Base-by-base conservation (phyloP, 1,140 invertebrate species). In the Dreissena rostriformis region DNA sequence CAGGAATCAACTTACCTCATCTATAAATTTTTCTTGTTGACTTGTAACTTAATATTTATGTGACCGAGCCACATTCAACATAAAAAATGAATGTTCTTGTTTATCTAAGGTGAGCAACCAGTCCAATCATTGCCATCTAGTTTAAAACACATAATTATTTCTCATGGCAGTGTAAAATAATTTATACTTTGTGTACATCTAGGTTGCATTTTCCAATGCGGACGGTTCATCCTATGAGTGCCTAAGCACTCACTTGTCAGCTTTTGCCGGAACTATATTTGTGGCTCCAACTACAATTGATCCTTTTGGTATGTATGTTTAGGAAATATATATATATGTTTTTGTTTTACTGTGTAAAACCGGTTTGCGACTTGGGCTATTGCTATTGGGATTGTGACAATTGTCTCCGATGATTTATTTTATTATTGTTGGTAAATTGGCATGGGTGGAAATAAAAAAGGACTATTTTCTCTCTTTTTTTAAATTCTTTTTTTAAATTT, bases 301-400 rank as follows among this genome's bases (percentile, higher is more conserved):
- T 52, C 88, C 87, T 24, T 71, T 91, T 39, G 65, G 51, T 65
- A 88, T 8, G 39, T 39, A 5, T 39, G 39, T 39, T 39, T 39
- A 5, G 39, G 39, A 24, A 22, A 22, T 52, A 91, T 80, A 82
- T 72, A 0, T 51, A 26, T 2, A 63, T 90, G 11, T 89, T 88
- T 70, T 49, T 86, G 57, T 82, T 83, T n/a, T 89, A 89, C 77
- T 90, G 90, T 84, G 84, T 86, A 15, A 91, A 91, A 63, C 89
- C 89, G 2, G 84, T 89, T 4, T n/a, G n/a, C n/a, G n/a, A n/a
- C n/a, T n/a, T n/a, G 77, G 4, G 86, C 89, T 0, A 28, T 89
- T 22, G 19, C 86, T 10, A 67, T 89, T 0, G 90, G 90, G 90
- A 17, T 87, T 5, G 22, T 88, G 17, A 90, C 89, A 75, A 84